Evolutionary conservation across 2,113 vertebrate species (phyloP).

Genomic region (Corvus cornix): DNA sequence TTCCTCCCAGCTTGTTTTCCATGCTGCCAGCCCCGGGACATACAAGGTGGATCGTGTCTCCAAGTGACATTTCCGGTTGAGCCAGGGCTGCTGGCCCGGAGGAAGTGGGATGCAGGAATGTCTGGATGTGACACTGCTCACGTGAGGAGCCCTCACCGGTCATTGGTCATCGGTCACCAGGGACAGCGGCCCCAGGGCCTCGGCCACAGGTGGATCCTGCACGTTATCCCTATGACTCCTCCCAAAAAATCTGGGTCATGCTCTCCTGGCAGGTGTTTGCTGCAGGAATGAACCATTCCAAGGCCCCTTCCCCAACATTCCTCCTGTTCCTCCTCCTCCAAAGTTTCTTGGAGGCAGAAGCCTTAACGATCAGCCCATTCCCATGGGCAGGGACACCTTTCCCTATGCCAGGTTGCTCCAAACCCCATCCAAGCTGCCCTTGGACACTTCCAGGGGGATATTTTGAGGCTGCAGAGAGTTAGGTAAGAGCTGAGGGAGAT

Average conservation of each 20-base stretch:
- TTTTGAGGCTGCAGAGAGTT: neutral
- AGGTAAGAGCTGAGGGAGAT: neutral
- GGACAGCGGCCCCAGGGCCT: neutral
- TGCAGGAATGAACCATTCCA: neutral
- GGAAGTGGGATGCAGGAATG: slow-evolving; percentile 32
- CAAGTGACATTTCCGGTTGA: slow-evolving; percentile 25
- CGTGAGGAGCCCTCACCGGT: neutral
- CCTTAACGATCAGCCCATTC: neutral
- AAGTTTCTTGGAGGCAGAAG: neutral
- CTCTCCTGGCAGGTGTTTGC: neutral
- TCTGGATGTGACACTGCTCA: neutral
- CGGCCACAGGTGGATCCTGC: neutral
- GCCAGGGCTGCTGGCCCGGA: neutral
- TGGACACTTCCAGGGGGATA: neutral
- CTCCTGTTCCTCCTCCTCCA: neutral
- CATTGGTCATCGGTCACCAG: neutral
- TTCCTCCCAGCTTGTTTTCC: slow-evolving; percentile 20
- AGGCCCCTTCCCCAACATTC: neutral
- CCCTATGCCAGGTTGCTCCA: neutral
- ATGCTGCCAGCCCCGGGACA: neutral
- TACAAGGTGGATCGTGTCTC: neutral
- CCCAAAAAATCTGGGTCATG: neutral
- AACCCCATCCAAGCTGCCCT: neutral
- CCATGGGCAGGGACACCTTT: neutral
- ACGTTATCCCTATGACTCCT: neutral